Evolutionary conservation across 2,113 vertebrate species (phyloP).

Genomic region (Suncus etruscus): DNA sequence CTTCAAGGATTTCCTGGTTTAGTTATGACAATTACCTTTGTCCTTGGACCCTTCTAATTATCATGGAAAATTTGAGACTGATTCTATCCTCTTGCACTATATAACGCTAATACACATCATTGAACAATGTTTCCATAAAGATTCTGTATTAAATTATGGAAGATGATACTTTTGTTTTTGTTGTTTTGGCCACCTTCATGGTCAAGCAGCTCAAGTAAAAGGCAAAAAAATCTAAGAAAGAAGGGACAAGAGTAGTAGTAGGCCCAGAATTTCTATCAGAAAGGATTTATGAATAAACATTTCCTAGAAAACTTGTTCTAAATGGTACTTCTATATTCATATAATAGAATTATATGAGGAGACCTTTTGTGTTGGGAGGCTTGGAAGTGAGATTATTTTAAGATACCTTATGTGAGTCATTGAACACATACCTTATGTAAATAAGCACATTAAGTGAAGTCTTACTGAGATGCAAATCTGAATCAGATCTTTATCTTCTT

Average conservation of each 20-base stretch:
- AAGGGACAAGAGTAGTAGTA: too few relatives aligned
- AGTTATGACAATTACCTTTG: neutral
- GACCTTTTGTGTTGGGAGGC: neutral
- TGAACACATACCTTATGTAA: too few relatives aligned
- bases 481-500: neutral
- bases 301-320: neutral
- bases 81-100: neutral
- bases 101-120: neutral
- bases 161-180: too few relatives aligned
- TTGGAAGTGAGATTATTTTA: neutral
- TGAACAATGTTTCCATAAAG: neutral
- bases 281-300: neutral
- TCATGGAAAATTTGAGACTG: neutral
- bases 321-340: neutral
- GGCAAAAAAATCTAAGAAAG: neutral
- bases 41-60: neutral
- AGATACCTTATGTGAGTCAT: neutral
- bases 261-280: neutral
- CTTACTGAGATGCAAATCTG: neutral
- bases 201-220: constrained; percentile 2
- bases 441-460: constrained; percentile 18
- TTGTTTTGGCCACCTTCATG: neutral
- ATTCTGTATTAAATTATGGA: neutral
- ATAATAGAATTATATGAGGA: constrained; percentile 6
- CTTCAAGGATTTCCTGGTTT: neutral